These are phyloP conservation scores for Ceratina japonica DNA, from an alignment of 1,140 invertebrate species.

Conservation along the genomic window DNA sequence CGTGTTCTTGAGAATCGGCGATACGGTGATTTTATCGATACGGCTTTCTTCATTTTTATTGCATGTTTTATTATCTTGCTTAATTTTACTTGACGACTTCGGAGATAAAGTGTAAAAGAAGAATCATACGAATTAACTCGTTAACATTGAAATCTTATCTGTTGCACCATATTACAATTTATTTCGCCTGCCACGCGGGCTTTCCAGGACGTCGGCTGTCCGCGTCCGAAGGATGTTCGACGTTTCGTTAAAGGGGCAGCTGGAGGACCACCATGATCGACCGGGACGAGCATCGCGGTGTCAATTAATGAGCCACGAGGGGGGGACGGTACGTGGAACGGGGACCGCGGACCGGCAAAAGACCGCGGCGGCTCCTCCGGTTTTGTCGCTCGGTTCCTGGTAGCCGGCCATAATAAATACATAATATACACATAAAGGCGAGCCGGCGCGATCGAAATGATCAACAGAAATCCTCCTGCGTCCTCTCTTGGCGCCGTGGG, in stretches of 20 bases:
- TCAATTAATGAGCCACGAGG: conserved; percentile 74
- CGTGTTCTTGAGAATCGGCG: too few species aligned
- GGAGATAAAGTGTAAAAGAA: too few species aligned
- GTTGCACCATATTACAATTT: neutral
- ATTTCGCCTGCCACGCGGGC: conserved; percentile 15
- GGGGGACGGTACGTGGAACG: conserved; percentile 59
- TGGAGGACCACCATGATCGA: conserved; percentile 76
- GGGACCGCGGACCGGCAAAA: conserved; percentile 62
- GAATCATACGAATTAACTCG: neutral
- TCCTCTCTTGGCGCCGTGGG: conserved; percentile 62
- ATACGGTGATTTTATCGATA: too few species aligned
- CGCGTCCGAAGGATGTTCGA: conserved; percentile 36
- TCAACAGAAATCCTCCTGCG: conserved; percentile 68
- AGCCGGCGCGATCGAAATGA: conserved; percentile 76
- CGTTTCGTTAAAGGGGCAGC: conserved; percentile 66
- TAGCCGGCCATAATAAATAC: conserved; percentile 77
- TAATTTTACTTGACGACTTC: too few species aligned
- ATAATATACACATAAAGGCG: conserved; percentile 78
- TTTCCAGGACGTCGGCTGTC: neutral
- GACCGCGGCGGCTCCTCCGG: conserved; percentile 63
- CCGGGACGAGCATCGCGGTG: conserved; percentile 70
- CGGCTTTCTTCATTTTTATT: too few species aligned
- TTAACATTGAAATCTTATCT: neutral
- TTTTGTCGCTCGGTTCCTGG: conserved; percentile 76
- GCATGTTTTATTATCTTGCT: too few species aligned